Evolutionary conservation across 2,113 vertebrate genomes (phyloP).

Genomic region (Nesogale talazaci): DNA sequence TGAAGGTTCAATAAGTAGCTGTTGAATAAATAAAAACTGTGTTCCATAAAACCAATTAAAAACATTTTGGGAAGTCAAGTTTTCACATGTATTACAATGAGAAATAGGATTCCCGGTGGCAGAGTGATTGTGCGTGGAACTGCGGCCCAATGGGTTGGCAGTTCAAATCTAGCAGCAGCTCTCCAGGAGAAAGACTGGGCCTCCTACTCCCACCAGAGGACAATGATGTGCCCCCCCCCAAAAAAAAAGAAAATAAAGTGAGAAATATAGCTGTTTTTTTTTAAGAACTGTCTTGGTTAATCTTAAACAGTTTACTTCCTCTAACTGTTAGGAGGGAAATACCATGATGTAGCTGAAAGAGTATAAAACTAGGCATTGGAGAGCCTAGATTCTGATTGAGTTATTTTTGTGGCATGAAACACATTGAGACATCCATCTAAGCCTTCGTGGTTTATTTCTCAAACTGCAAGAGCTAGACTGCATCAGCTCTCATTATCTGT

Average conservation of each 20-base stretch:
- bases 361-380: neutral
- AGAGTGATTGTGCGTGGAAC: too few relatives aligned
- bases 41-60: neutral
- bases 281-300: neutral
- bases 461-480: neutral
- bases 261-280: neutral
- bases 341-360: neutral
- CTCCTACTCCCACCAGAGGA: too few relatives aligned
- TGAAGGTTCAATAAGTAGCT: neutral
- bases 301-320: neutral
- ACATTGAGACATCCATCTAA: neutral
- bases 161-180: too few relatives aligned
- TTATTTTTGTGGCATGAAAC: neutral
- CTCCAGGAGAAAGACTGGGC: too few relatives aligned
- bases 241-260: too few relatives aligned
- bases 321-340: neutral
- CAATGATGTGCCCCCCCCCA: too few relatives aligned
- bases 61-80: neutral
- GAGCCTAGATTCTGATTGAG: neutral
- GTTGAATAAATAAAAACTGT: neutral
- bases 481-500: neutral
- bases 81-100: slow-evolving; percentile 13
- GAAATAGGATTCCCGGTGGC: too few relatives aligned
- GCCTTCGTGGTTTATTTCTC: slow-evolving; percentile 3
- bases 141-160: too few relatives aligned